These are phyloP conservation scores for Acleris holmiana DNA, from an alignment of 2,888 invertebrate genomes.

Conservation along the genomic window DNA sequence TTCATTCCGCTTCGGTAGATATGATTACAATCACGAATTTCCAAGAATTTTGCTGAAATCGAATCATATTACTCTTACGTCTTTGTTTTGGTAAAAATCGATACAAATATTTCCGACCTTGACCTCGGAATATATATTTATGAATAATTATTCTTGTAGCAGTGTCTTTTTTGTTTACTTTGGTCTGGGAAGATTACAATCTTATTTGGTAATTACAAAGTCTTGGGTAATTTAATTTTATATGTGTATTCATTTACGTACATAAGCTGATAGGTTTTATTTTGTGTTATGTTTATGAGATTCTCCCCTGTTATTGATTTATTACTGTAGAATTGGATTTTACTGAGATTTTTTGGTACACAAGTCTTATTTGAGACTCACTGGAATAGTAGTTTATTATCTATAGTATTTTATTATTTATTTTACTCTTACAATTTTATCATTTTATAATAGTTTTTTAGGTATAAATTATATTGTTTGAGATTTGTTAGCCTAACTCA, in stretches of 20 bases:
- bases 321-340: too few relatives aligned
- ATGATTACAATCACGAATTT: conserved; percentile 75
- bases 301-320: too few relatives aligned
- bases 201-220: neutral
- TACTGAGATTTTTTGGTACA: too few relatives aligned
- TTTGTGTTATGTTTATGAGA: too few relatives aligned
- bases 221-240: neutral
- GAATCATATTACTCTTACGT: conserved; percentile 49
- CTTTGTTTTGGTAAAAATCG: conserved; percentile 80
- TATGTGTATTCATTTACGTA: neutral
- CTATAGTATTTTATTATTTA: too few relatives aligned
- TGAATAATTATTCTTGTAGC: conserved; percentile 43
- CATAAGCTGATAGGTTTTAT: too few relatives aligned
- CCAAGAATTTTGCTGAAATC: conserved; percentile 62
- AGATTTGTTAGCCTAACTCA: neutral
- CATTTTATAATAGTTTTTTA: conserved; percentile 3
- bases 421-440: too few relatives aligned
- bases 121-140: conserved; percentile 63
- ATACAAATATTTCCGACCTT: conserved; percentile 83
- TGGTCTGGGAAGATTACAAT: conserved; percentile 8
- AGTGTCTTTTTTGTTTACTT: conserved; percentile 36
- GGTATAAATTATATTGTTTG: conserved; percentile 14
- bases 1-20: conserved; percentile 82
- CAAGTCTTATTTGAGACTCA: too few relatives aligned
- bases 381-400: too few relatives aligned